Evolutionary conservation across 92 coral and sea anemone species (phyloP), one percentile per base, ranked within the genome.

Genomic region (Paragorgia papillata): DNA sequence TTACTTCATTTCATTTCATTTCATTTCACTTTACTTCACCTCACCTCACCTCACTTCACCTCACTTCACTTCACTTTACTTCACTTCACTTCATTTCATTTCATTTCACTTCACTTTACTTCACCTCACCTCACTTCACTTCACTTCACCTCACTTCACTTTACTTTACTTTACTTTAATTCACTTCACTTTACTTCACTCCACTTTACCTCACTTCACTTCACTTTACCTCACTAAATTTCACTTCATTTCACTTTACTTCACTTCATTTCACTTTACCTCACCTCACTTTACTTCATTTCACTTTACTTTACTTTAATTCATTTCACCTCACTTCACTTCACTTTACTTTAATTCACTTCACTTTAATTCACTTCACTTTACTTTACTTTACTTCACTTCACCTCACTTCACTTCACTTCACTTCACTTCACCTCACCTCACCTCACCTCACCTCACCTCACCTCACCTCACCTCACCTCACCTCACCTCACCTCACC

Each of bases 141-240:
- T 17, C 17, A 22, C 58, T 51, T 17, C 17, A 51, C 58, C 17
- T 17, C 17, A 51, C 58, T 51, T 17, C 17, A 51, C 58, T 51
- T 51, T 51, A 51, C 58, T 51, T 51, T 51, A 51, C 58, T 51
- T 51, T 51, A 51, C 58, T 51, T 51, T 51, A 22, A 6, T 51
- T 51, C 17, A 22, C 58, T 51, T 17, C n/a, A 22, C 58, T 22
- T 8, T 13, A 7, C 44, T 27, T 22, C 0, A 32, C 49, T 64
- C 27, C 17, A 64, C 71, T 29, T 20, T 62, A 9, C 43, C 17
- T 48, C 31, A 34, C 6, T 15, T 27, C 24, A 18, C 71, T 13
- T 27, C 25, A 26, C 15, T 24, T 20, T 64, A 24, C 70, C 1
- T 39, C 28, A 39, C 15, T 32, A 19, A 3, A 22, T 15, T 22